Evolutionary conservation across 2,888 invertebrate species (phyloP).

Genomic region (Sicus ferrugineus): DNA sequence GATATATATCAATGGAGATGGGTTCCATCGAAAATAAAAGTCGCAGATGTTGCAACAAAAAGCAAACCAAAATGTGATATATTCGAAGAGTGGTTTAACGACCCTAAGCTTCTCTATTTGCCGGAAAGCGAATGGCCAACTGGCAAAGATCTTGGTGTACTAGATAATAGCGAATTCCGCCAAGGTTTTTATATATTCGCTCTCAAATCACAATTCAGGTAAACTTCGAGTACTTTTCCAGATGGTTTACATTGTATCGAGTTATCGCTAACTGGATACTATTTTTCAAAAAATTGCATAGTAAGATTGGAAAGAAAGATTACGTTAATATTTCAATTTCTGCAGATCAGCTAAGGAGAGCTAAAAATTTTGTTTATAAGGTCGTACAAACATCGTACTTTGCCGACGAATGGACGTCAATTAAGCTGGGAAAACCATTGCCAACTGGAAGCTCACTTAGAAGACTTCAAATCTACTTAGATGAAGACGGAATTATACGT

Average conservation of each 20-base stretch:
- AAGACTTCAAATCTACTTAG: background rate
- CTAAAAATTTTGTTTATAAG: too few species aligned
- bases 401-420: background rate
- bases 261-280: too few species aligned
- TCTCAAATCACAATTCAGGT: background rate
- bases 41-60: background rate
- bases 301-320: background rate
- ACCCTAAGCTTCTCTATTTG: conserved; percentile 2
- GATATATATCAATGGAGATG: background rate
- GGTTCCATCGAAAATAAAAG: background rate
- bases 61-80: background rate
- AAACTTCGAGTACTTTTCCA: background rate
- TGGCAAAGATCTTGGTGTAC: too few species aligned
- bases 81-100: background rate
- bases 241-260: background rate
- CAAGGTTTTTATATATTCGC: too few species aligned
- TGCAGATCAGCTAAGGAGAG: background rate
- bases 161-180: background rate
- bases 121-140: background rate
- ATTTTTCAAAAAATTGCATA: too few species aligned
- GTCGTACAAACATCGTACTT: background rate
- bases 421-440: background rate
- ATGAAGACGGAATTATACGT: too few species aligned
- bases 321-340: background rate
- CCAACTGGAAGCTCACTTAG: background rate